These are phyloP conservation scores for Zoroaster sp. DNA, from an alignment of 53 echinoderm and acorn worm species.

Conservation along the genomic window DNA sequence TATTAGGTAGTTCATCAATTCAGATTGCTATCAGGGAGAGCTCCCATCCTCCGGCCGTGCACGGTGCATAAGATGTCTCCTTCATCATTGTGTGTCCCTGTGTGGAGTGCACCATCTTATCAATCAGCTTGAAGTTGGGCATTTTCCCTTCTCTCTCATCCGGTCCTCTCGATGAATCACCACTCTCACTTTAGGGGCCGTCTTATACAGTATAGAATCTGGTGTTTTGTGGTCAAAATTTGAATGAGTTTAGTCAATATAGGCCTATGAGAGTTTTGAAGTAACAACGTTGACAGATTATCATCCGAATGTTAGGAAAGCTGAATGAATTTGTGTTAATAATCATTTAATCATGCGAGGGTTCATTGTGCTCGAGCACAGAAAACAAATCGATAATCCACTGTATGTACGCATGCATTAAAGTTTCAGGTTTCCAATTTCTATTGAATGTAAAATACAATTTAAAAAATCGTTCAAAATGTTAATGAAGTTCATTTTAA, in stretches of 20 bases:
- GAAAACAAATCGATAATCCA: no score
- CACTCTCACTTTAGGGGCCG: not conserved
- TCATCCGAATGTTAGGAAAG: not conserved
- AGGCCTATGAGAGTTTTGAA: not conserved
- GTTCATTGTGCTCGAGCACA: not conserved
- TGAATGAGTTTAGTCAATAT: not conserved
- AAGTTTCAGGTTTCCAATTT: not conserved
- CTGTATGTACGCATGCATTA: no score
- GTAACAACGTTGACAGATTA: constrained; percentile 30
- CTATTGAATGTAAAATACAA: not conserved
- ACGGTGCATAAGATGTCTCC: not conserved
- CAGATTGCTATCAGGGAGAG: constrained; percentile 35
- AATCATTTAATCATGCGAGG: not conserved
- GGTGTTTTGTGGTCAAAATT: not conserved
- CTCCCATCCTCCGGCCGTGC: not conserved
- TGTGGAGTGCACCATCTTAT: constrained; percentile 15
- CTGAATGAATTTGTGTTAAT: not conserved
- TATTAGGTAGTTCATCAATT: constrained; percentile 55
- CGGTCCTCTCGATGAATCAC: constrained; percentile 4
- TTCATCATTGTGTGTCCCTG: not conserved
- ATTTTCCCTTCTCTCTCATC: not conserved
- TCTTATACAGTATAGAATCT: not conserved
- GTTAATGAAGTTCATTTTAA: not conserved
- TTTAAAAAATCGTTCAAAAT: not conserved
- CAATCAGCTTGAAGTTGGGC: constrained; percentile 37